These are phyloP conservation scores for Enteromius fasciolatus DNA, from an alignment of 2,797 vertebrate genomes.

Conservation along the genomic window DNA sequence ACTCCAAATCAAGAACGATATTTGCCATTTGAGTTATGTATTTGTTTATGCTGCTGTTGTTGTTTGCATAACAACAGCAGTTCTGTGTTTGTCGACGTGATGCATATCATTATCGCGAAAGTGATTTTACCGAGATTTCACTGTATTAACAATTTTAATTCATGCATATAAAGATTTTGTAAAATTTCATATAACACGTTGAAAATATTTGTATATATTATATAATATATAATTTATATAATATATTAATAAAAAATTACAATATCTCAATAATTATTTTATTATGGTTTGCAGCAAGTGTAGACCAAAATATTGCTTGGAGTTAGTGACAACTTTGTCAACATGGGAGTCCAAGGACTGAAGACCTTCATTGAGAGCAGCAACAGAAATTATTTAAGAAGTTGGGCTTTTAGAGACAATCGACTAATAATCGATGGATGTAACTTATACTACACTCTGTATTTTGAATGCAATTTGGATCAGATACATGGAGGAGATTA, in stretches of 20 bases:
- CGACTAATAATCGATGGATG: conserved; percentile 83
- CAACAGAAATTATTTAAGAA: conserved; percentile 67
- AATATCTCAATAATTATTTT: too few relatives aligned
- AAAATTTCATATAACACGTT: too few relatives aligned
- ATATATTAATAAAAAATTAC: too few relatives aligned
- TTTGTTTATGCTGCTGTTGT: neutral
- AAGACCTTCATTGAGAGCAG: conserved; percentile 68
- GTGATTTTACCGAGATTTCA: too few relatives aligned
- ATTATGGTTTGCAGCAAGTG: neutral
- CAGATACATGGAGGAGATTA: conserved; percentile 84
- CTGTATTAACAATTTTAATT: neutral
- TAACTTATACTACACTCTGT: conserved; percentile 78
- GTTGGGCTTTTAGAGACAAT: conserved; percentile 69
- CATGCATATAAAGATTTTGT: neutral
- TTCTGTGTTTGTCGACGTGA: neutral
- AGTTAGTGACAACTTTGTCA: neutral
- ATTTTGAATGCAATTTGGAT: conserved; percentile 73
- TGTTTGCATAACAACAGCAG: too few relatives aligned
- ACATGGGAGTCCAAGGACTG: conserved; percentile 83
- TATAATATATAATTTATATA: too few relatives aligned
- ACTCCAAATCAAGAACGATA: neutral
- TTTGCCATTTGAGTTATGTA: neutral
- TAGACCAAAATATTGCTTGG: neutral
- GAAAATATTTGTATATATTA: too few relatives aligned
- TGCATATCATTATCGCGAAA: neutral